Base-by-base conservation (phyloP, 1,140 invertebrate genomes). In the Goniozus legneri region DNA sequence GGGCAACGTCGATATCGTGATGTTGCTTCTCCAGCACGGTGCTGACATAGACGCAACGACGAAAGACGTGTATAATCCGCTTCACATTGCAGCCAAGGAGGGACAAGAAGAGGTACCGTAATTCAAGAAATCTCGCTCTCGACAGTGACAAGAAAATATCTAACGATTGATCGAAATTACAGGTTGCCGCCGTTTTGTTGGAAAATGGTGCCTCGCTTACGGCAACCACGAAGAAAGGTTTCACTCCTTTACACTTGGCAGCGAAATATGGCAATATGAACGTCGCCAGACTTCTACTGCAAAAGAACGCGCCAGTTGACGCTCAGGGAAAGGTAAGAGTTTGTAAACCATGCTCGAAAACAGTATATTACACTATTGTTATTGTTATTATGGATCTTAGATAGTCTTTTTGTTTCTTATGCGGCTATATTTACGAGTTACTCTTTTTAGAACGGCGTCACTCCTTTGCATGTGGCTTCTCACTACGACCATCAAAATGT, bases 21-120 rank as follows among this genome's bases (percentile, higher is more conserved):
- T 92, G 77, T 73, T 97, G 24, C 76, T 97, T 43, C 67, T 97
- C 10, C 92, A 96, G 75, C 91, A 95, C 69, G 92, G 92, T 45
- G 93, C 93, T 12, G 79, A 84, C 33, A 84, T 92, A 3, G 88
- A 95, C 62, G 87, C 90, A 2, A 84, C 84, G 30, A 97, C 94
- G 2, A 93, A 93, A 69, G 94, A 99, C 78, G 80, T 88, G 32
- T 99, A 98, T 72, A 98, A 95, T 12, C 90, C 96, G 6, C 80
- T 99, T 19, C 97, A 99, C 71, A 97, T 99, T 64, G 95, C 96
- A 27, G 92, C 95, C 50, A 99, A 99, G 75, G 96, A 98, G 77
- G 94, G 92, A 20, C 87, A 91, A 67, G 89, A 92, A 72, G 90
- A 94, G 75, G 84, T 84, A 69, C n/a, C n/a, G n/a, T 44, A 22